Evolutionary conservation across 2,888 invertebrate genomes (phyloP), one percentile per base, ranked within the genome.

Genomic region (Tenthredo distinguenda): DNA sequence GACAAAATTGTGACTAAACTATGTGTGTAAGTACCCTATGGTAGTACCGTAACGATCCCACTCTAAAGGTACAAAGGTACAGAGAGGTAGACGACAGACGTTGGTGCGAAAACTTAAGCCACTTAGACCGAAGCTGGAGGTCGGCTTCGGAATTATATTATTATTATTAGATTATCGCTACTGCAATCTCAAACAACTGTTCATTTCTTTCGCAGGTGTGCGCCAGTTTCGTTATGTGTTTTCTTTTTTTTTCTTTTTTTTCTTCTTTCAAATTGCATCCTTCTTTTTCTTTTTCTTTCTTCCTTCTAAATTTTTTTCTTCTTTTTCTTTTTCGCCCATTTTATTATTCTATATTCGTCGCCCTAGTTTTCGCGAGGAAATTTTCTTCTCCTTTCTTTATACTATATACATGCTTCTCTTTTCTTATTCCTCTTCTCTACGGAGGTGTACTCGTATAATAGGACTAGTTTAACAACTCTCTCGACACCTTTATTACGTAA

Each of bases 111-210:
- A 79, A 21, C 31, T 40, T 79, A 79, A 79, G 79, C 79, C 79
- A 79, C 79, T 79, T 79, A 79, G 31, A 79, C n/a, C 58, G 37
- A 47, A 74, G 55, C 58, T 79, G 58, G 43, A 72, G 72, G 79
- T 62, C 79, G 58, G 79, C 79, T 79, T 79, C 79, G 58, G 79
- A 43, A 37, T 79, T 34, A 58, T 79, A 79, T 79, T 79, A 58
- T 79, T 58, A 79, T 37, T 79, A 79, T 79, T 79, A 47, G 79
- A 79, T 79, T 79, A 79, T 79, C 58, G 12, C 43, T 21, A 15
- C 15, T 47, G 47, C 47, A 77, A 15, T 77, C 18, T 34, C 50
- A 31, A 50, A 26, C 1, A 26, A 26, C 18, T 0, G 3, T 10
- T 3, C 6, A 21, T 26, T 68, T 68, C 68, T 34, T 68, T 68